Conservation (phyloP, 1,140 invertebrate genomes). For the Steinernema feltiae region DNA sequence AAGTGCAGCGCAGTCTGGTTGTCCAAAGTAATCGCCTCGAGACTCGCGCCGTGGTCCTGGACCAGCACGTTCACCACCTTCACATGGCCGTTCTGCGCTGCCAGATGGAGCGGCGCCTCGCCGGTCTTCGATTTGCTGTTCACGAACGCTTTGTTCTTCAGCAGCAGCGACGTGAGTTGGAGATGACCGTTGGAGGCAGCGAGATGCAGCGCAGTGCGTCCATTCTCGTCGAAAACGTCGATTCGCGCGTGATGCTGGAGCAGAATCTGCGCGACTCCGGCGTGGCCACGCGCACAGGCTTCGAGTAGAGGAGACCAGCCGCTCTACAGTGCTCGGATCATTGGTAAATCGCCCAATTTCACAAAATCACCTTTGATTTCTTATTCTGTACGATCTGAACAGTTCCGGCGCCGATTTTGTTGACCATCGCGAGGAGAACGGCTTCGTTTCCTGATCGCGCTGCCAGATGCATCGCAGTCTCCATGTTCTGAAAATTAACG, state of each 20-base stretch:
- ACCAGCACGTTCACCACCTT: constrained; percentile 64
- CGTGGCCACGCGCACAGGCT: constrained; percentile 68
- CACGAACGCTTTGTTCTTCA: constrained; percentile 93
- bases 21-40: constrained; percentile 84
- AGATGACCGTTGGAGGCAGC: constrained; percentile 84
- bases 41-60: constrained; percentile 83
- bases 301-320: constrained; percentile 94
- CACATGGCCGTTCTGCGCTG: constrained; percentile 87
- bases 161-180: constrained; percentile 83
- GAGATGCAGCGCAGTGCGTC: constrained; percentile 69
- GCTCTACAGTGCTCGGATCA: constrained; percentile 58
- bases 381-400: constrained; percentile 86
- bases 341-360: background rate
- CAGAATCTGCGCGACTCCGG: constrained; percentile 63
- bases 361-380: constrained; percentile 68
- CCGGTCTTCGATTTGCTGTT: constrained; percentile 79
- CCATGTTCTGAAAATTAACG: constrained; percentile 61
- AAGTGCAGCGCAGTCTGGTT: constrained; percentile 65
- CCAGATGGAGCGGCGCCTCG: constrained; percentile 66
- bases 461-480: constrained; percentile 90
- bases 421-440: constrained; percentile 83
- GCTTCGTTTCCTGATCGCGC: constrained; percentile 90
- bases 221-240: constrained; percentile 83
- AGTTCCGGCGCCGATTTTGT: constrained; percentile 75
- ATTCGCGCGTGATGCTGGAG: constrained; percentile 74